Evolutionary conservation across 2,113 vertebrate genomes (phyloP), one percentile per base, ranked within the genome.

Genomic region (Cnemophilus loriae): DNA sequence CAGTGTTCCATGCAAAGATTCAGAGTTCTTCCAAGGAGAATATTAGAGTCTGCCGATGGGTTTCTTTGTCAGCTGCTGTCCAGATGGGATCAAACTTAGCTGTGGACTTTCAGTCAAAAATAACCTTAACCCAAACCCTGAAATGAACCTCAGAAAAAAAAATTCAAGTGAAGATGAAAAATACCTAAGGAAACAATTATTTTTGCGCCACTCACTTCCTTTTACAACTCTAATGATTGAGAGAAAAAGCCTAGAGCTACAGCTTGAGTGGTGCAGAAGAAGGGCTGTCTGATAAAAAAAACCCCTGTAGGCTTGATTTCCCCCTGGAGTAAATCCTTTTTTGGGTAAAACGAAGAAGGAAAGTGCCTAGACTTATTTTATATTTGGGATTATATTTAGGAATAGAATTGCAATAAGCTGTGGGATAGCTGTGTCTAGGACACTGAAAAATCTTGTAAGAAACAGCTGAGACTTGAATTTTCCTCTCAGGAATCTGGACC

Each of bases 121-220:
- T 90, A 95, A 69, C n/a, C 23, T 79, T 85, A 90, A 73, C 6
- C 3, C 41, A 83, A 75, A 83, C 24, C 30, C 63, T 86, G 68
- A 88, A 93, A 69, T 52, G 57, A 93, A 64, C 67, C 41, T 76
- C 27, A 73, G 44, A 26, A 57, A 78, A 77, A 89, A 94, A 52
- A 60, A 67, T 27, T 35, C 65, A 21, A 76, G 12, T 32, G 27
- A 87, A 85, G 75, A 93, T 37, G 59, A 86, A 95, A 94, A 90
- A 65, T 73, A 92, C 83, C 86, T 90, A 68, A 90, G 84, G 86
- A 95, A 92, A 86, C 53, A 88, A 76, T 93, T 96, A 89, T 84
- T 95, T 94, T 92, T 96, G 49, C 68, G 80, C 50, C 53, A 69
- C 55, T 92, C 61, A n/a, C 67, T 90, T 94, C 50, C 53, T 95